Percentiles rank a stretch among this genome's conserved stretches.
phyloP scores from a whole-genome alignment of 2,113 vertebrate genomes.

The Ciconia stormi region DNA sequence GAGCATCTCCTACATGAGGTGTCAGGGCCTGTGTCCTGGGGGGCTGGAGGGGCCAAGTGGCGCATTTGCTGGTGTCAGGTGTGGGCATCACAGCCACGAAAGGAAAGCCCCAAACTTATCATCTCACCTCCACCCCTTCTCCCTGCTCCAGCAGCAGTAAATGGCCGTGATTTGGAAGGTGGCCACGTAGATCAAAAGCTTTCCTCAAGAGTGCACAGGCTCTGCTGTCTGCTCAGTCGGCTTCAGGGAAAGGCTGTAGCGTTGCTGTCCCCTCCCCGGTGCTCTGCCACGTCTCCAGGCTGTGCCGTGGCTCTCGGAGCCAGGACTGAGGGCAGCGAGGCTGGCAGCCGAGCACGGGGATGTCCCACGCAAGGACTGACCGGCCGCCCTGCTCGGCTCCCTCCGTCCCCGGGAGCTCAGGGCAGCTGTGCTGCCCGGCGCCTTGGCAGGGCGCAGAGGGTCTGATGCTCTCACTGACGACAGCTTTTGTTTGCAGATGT shows the following conservation, averaged over 20 bases:
- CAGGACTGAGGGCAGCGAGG: background rate
- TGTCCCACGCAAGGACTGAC: accelerated
- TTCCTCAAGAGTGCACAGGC: background rate
- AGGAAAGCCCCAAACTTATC: background rate
- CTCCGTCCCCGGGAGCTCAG: accelerated
- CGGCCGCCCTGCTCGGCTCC: accelerated
- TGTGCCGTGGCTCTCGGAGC: background rate
- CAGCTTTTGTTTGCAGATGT: background rate
- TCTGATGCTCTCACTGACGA: background rate
- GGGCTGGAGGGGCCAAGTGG: background rate
- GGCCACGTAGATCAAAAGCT: background rate
- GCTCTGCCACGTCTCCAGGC: background rate
- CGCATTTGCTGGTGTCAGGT: background rate
- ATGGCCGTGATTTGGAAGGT: background rate
- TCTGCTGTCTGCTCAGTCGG: background rate
- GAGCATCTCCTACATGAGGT: background rate
- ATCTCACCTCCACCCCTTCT: background rate
- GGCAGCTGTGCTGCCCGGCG: accelerated
- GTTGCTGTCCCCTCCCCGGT: background rate
- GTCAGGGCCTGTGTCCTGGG: accelerated
- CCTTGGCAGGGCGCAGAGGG: background rate
- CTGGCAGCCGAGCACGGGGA: accelerated
- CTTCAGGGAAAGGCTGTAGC: background rate
- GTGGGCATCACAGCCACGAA: background rate
- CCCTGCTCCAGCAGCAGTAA: background rate